Percentiles rank a stretch among this genome's conserved stretches.
Conservation (phyloP, 2,113 vertebrate genomes). For the Saguinus midas region DNA sequence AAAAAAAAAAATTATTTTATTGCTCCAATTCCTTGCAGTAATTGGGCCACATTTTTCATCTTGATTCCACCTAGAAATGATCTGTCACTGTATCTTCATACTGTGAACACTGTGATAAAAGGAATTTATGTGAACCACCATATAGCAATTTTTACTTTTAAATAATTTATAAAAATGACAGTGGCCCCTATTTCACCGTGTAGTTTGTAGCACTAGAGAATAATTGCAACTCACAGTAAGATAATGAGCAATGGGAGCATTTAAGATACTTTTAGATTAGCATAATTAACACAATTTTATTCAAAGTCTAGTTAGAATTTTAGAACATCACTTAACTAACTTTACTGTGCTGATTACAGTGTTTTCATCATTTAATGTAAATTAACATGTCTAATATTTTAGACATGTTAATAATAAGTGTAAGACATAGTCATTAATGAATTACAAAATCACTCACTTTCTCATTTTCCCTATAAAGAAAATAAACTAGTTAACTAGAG, state of each 20-base stretch:
- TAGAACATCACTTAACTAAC: neutral
- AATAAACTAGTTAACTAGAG: neutral
- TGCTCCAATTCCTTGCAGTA: constrained; percentile 28
- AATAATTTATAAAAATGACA: constrained; percentile 57
- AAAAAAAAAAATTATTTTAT: neutral
- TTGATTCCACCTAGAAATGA: neutral
- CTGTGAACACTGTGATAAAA: constrained; percentile 19
- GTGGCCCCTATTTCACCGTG: neutral
- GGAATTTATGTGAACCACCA: neutral
- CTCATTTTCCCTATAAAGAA: neutral
- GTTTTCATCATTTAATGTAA: neutral
- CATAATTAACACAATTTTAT: constrained; percentile 23
- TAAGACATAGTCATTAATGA: neutral
- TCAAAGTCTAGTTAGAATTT: neutral
- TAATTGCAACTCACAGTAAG: constrained; percentile 36
- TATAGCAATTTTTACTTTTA: neutral
- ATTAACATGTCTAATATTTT: neutral
- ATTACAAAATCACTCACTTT: neutral
- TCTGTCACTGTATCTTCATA: constrained; percentile 20
- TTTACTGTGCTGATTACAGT: neutral
- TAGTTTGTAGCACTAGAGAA: neutral
- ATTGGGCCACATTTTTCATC: constrained; percentile 38
- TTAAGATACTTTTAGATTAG: constrained; percentile 52
- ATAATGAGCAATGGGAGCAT: neutral
- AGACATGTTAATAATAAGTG: neutral